These are phyloP conservation scores for Stegodyphus dumicola DNA, from an alignment of 1,140 invertebrate species.

Conservation along the genomic window DNA sequence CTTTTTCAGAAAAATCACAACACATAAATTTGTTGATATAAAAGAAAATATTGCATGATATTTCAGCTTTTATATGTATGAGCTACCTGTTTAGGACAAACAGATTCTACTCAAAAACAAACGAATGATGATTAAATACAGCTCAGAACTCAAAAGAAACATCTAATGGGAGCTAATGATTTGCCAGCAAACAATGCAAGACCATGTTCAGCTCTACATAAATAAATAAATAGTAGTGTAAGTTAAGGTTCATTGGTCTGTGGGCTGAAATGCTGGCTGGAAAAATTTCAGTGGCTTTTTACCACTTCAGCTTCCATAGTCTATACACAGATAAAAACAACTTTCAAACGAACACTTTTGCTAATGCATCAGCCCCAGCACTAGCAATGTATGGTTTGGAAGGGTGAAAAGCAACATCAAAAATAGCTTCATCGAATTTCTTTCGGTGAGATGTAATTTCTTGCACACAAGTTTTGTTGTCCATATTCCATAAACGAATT, in stretches of 20 bases:
- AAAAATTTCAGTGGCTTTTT: constrained; percentile 23
- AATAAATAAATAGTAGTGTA: constrained; percentile 60
- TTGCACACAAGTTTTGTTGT: constrained; percentile 98
- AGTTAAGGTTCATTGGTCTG: constrained; percentile 54
- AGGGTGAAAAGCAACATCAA: constrained; percentile 99
- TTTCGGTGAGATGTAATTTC: constrained; percentile 99
- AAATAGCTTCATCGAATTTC: constrained; percentile 99
- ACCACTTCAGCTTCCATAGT: constrained; percentile 29
- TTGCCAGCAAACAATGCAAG: constrained; percentile 44
- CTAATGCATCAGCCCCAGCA: constrained; percentile 96
- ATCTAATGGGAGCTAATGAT: neutral
- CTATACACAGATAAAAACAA: constrained; percentile 4
- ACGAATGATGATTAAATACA: neutral
- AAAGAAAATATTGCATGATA: neutral
- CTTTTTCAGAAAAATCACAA: neutral
- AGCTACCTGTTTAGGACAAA: neutral
- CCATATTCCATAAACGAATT: constrained; percentile 98
- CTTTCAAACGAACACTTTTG: constrained; percentile 85
- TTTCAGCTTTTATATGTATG: neutral
- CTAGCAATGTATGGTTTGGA: constrained; percentile 97
- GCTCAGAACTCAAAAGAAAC: neutral
- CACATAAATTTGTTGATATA: neutral
- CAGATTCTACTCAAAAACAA: neutral
- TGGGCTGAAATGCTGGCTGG: constrained; percentile 57
- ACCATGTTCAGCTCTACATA: constrained; percentile 31